Evolutionary conservation across 1,140 invertebrate species (phyloP).

Genomic region (Mya arenaria): DNA sequence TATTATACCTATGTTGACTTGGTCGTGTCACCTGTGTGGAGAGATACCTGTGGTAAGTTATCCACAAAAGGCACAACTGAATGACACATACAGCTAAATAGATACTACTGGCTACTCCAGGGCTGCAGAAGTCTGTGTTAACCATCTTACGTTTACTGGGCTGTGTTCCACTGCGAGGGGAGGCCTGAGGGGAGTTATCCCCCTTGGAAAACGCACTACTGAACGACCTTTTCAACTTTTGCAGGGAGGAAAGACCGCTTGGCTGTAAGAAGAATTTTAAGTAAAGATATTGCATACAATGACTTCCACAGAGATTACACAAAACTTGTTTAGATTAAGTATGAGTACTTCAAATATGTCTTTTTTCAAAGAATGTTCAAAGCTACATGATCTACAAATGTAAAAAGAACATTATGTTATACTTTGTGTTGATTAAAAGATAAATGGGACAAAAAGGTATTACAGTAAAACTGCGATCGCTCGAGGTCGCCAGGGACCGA

Average conservation of each 20-base stretch:
- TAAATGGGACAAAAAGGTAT: not conserved
- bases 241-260: constrained; percentile 54
- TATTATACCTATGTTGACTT: too few species aligned
- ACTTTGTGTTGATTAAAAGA: not conserved
- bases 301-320: not conserved
- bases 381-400: too few species aligned
- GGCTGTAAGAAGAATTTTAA: constrained; percentile 12
- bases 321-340: not conserved
- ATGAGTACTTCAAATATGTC: not conserved
- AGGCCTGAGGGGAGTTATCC: constrained; percentile 9
- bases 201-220: constrained; percentile 72
- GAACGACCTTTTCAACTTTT: constrained; percentile 74
- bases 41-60: too few species aligned
- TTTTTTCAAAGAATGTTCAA: too few species aligned
- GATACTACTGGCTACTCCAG: too few species aligned
- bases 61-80: too few species aligned
- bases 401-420: too few species aligned
- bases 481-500: too few species aligned
- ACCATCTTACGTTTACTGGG: constrained; percentile 59
- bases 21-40: too few species aligned
- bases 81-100: too few species aligned
- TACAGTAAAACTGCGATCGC: too few species aligned
- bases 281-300: not conserved
- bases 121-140: too few species aligned
- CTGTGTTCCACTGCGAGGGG: not conserved